Evolutionary conservation across 2,888 invertebrate species (phyloP), one percentile per base, ranked within the genome.

Genomic region (Stictocephala bisonia): DNA sequence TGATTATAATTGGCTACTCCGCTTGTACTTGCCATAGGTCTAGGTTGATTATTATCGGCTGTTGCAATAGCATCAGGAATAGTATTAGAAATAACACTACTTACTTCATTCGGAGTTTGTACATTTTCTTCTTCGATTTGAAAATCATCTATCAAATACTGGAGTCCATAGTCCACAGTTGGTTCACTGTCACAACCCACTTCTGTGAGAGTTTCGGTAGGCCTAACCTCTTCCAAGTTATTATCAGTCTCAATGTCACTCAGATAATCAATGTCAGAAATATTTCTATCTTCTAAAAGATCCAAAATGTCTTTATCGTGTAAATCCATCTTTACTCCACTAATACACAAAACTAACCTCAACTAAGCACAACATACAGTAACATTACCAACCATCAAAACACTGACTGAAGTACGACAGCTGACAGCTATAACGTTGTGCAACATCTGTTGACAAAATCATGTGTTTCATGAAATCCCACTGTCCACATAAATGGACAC

Each of bases 401-500:
- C 24, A 56, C 15, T 29, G 26, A 26, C 15, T 26, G 24, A 24
- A n/a, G n/a, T n/a, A n/a, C n/a, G 7, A 44, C 44, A 6, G 44
- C 44, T 7, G 29, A 56, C 56, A 56, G 56, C 27, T 56, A 27
- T 18, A 44, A 7, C 18, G 29, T 24, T 29, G 22, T 11, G 56
- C 27, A 9, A n/a, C 56, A 56, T 22, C 29, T 56, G 56, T n/a
- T 27, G 56, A 56, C 13, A 22, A 56, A n/a, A 44, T 7, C 11
- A 11, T 35, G 7, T 35, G 35, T 7, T 35, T 7, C 7, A 11
- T 35, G 35, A 11, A 44, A n/a, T n/a, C 56, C 56, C 56, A 56
- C 26, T 7, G 56, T 56, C 27, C 56, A 56, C 29, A 15, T n/a
- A 26, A 11, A 56, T 56, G 56, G 56, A 22, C 56, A 56, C 27